Evolutionary conservation across 2,113 vertebrate species (phyloP), one percentile per base, ranked within the genome.

Genomic region (Gopherus flavomarginatus): DNA sequence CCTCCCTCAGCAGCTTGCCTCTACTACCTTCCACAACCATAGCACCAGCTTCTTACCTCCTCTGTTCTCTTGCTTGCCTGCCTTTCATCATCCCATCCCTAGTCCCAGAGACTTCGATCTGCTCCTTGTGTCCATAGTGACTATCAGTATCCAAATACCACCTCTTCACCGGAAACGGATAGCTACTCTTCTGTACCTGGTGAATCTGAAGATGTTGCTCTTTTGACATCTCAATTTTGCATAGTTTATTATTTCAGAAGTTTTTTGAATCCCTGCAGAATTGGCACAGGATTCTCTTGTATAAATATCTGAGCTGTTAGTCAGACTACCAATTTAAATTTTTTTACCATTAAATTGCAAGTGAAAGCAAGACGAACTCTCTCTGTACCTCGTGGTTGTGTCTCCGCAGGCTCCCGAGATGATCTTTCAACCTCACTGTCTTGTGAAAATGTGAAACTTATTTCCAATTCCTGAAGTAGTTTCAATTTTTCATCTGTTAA

Each of bases 401-500:
- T 96, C 79, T 92, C 92, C 29, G 9, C 3, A 21, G 91, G 91
- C 59, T 91, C 90, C 21, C 8, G 29, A 12, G 83, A 75, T 87
- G 89, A 95, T n/a, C 88, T 72, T 94, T 95, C 92, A 91, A 69
- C 77, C 11, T 72, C 79, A 75, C 95, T 65, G n/a, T 54, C 86
- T 72, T 94, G 82, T 47, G 93, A 84, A 93, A 59, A 24, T 17
- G 53, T 0, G 49, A 81, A 62, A 84, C 94, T 96, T 38, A 49
- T 94, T 92, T 96, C 97, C 79, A 97, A 7, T 44, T 86, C 91
- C 81, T 97, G 94, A 83, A 98, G 42, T 14, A 92, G 9, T 88
- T 95, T 94, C 86, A 95, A 11, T 93, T 98, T 98, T 94, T 97
- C 91, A 93, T 98, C 97, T 97, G 65, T 56, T 85, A 17, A 84